Evolutionary conservation across 2,797 vertebrate genomes (phyloP).

Genomic region (Vireo griseus): DNA sequence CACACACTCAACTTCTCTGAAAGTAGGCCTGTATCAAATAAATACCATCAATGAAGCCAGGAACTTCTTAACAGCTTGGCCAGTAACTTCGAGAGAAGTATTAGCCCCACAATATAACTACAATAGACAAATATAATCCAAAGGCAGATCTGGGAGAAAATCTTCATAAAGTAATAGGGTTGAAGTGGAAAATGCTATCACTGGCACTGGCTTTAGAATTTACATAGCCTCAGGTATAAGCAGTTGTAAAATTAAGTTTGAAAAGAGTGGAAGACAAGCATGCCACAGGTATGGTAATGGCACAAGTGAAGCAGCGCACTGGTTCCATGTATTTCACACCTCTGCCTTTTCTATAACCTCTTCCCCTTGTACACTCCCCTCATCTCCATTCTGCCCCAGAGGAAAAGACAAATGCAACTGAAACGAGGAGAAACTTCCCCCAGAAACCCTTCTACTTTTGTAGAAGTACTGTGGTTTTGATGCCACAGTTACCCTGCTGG

Average conservation of each 20-base stretch:
- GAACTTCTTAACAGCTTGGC: neutral
- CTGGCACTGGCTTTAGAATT: neutral
- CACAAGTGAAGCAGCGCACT: neutral
- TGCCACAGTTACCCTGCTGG: neutral
- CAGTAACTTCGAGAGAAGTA: neutral
- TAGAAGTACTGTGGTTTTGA: neutral
- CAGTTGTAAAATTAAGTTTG: neutral
- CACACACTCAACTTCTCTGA: neutral
- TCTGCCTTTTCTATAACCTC: neutral
- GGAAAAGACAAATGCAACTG: neutral
- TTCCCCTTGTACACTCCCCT: neutral
- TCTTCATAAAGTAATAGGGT: neutral
- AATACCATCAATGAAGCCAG: neutral
- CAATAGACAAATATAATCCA: neutral
- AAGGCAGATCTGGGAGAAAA: neutral
- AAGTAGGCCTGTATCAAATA: rapidly evolving
- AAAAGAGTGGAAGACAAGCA: neutral
- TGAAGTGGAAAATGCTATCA: neutral
- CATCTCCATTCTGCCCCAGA: neutral
- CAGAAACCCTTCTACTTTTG: neutral
- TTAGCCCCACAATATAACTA: neutral
- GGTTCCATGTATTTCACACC: neutral
- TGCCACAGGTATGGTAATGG: neutral
- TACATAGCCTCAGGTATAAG: neutral
- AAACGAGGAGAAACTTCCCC: neutral